These are phyloP conservation scores for Pararge aegeria DNA, from an alignment of 1,140 invertebrate genomes.

Conservation along the genomic window DNA sequence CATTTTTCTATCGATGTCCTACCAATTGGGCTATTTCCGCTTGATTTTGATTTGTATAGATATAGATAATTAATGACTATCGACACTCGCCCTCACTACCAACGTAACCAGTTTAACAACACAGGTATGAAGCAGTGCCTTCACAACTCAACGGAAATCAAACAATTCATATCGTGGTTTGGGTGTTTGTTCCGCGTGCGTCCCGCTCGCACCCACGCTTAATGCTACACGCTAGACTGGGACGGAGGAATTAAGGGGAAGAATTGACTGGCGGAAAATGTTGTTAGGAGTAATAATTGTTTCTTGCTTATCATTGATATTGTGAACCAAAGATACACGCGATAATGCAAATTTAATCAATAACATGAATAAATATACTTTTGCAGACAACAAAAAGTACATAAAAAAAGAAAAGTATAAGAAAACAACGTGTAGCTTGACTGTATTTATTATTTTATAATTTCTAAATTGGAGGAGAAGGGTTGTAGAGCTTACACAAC, in stretches of 20 bases:
- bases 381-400: too few species aligned
- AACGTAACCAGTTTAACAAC: slow-evolving; percentile 1
- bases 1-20: too few species aligned
- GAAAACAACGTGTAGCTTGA: too few species aligned
- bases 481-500: too few species aligned
- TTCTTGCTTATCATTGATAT: background rate
- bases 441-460: too few species aligned
- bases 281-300: slow-evolving; percentile 6
- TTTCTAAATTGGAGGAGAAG: too few species aligned
- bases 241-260: background rate
- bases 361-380: too few species aligned
- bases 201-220: background rate
- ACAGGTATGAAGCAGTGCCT: background rate
- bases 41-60: too few species aligned
- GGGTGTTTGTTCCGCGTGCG: background rate
- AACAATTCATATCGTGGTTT: slow-evolving; percentile 3
- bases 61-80: too few species aligned
- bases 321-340: background rate
- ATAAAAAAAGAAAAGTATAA: too few species aligned
- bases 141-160: slow-evolving; percentile 1
- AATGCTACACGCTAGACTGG: background rate
- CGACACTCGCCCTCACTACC: background rate
- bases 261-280: background rate
- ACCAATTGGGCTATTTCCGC: too few species aligned
- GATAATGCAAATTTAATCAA: too few species aligned